Evolutionary conservation across 1,140 invertebrate species (phyloP), one percentile per base, ranked within the genome.

Genomic region (Aleiodes sp.): DNA sequence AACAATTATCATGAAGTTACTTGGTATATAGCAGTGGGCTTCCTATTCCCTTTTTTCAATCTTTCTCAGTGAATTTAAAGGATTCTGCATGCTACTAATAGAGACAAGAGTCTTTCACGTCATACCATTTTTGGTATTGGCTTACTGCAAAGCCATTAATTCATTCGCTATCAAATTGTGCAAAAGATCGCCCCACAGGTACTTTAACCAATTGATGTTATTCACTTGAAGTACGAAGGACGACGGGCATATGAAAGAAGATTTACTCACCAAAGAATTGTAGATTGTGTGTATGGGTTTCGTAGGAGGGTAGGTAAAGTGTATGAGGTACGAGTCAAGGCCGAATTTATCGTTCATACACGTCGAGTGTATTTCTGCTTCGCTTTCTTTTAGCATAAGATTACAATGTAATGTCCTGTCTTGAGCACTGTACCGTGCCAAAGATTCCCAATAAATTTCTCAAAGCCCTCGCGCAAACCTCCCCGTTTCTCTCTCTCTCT

Each of bases 381-480:
- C 43, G 39, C 61, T 60, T 70, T 63, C 70, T 64, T 65, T 61
- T 57, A 72, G 52, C 65, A 65, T 63, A 72, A 72, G 67, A 72
- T 72, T 69, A 72, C 71, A 69, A 59, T 72, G 71, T 72, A 67
- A 72, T 66, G 63, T 63, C 60, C 60, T 63, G 60, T 63, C 60
- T 64, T 39, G 35, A 9, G 62, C 10, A 43, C 21, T 39, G 28
- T 39, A 43, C 62, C n/a, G 14, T 21, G 19, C 41, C 21, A 52
- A 24, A 24, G 70, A 74, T 75, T 70, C 65, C 62, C 72, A 74
- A 78, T 79, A 75, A 78, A 76, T 78, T 74, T 65, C 46, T 43
- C 66, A 70, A 43, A 52, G 46, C n/a, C 21, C 43, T 9, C 10
- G 26, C 39, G 1, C 46, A n/a, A n/a, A n/a, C 19, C 19, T 52